phyloP scores from a whole-genome alignment of 1,140 invertebrate species.

The Eupristina koningsbergeri region DNA sequence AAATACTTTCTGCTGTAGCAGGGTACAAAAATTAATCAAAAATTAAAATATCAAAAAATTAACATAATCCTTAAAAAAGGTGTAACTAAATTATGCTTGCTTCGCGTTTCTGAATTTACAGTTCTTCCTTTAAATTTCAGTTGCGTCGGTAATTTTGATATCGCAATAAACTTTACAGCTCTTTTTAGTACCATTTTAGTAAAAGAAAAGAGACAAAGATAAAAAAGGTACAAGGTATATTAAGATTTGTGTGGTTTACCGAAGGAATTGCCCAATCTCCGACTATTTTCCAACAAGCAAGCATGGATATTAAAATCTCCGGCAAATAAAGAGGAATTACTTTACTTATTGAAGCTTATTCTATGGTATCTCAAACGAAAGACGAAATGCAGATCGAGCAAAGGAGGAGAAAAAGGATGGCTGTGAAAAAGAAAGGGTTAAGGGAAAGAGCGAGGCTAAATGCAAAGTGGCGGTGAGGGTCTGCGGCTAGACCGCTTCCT shows the following conservation, averaged over 20 bases:
- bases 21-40: too few relatives aligned
- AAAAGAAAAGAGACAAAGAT: neutral
- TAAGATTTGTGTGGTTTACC: neutral
- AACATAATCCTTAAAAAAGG: neutral
- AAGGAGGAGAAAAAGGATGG: neutral
- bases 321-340: too few relatives aligned
- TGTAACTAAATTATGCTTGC: neutral
- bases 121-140: too few relatives aligned
- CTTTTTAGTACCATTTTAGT: neutral
- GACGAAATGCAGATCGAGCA: neutral
- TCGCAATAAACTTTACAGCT: neutral
- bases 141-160: neutral
- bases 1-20: too few relatives aligned
- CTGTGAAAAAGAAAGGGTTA: too few relatives aligned
- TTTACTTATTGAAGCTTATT: too few relatives aligned
- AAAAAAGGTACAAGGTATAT: neutral
- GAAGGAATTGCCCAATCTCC: too few relatives aligned
- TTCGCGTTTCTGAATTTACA: neutral
- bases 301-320: neutral
- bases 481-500: conserved; percentile 53
- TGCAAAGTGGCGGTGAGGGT: conserved; percentile 54
- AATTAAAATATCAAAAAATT: neutral
- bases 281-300: neutral
- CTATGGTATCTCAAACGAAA: neutral
- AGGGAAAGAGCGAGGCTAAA: neutral